A percentile compares a stretch with the other conserved stretches of the same genome.
Conservation (phyloP, 2,797 vertebrate genomes). For the Lepus oiostolus region DNA sequence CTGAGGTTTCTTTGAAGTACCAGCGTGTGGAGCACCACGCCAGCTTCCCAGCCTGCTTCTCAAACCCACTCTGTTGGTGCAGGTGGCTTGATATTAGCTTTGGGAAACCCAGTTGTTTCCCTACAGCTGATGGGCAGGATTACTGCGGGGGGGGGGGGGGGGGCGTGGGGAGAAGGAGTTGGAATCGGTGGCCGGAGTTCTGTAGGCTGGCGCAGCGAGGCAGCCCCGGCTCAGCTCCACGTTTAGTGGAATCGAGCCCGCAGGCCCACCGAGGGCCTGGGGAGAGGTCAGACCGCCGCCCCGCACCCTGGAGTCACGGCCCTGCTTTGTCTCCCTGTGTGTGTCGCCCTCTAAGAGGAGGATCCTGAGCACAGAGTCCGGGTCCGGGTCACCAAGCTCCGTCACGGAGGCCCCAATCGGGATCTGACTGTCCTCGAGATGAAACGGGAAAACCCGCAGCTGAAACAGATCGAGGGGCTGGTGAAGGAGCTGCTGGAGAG, state of each 20-base stretch:
- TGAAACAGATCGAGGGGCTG: slow-evolving; percentile 96
- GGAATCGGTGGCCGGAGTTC: background rate
- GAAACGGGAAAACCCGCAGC: slow-evolving; percentile 94
- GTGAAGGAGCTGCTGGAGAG: slow-evolving; percentile 98
- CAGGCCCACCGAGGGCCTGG: background rate
- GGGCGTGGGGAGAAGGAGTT: background rate
- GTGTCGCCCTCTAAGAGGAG: slow-evolving; percentile 84
- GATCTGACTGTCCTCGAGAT: slow-evolving; percentile 94
- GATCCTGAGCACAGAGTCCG: slow-evolving; percentile 92
- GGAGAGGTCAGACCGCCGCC: slow-evolving; percentile 75
- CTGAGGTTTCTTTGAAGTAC: background rate
- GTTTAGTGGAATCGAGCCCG: background rate
- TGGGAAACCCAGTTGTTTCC: slow-evolving; percentile 29
- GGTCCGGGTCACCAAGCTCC: slow-evolving; percentile 97
- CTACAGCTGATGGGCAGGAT: background rate
- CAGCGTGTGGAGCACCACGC: background rate
- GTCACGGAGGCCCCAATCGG: slow-evolving; percentile 91
- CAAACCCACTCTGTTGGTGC: background rate
- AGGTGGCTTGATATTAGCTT: slow-evolving; percentile 19
- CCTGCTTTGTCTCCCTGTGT: slow-evolving; percentile 75
- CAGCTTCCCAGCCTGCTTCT: slow-evolving; percentile 4
- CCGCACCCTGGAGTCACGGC: slow-evolving; percentile 62
- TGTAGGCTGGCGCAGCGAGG: background rate
- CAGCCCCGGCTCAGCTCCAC: background rate
- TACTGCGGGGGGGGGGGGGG: background rate